Evolutionary conservation across 2,888 invertebrate species (phyloP), one percentile per base, ranked within the genome.

Genomic region (Drosophila demipolita): DNA sequence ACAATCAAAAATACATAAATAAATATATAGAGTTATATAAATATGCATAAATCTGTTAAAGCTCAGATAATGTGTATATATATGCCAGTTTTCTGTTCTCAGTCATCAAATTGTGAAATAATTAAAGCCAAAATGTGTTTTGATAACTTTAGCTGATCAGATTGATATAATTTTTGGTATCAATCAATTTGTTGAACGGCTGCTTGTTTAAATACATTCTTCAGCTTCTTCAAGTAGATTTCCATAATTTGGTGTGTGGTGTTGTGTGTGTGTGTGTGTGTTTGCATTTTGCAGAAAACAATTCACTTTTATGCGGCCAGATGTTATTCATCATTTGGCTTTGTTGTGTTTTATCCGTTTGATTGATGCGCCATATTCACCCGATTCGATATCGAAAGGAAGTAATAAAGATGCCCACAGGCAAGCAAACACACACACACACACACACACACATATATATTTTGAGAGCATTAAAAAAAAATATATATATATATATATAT

Each of bases 311-410:
- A 71, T 83, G 59, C 61, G 57, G 73, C 72, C 84, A 84, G 88
- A 86, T 84, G 84, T 83, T 84, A 84, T 84, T 77, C 78, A 83
- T 86, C 86, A 75, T 82, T 74, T 74, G 83, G 81, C 83, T 86
- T 76, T 85, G 84, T 87, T 85, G 89, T 78, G 83, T 73, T 69
- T 83, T 71, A 83, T 83, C 75, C 73, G 69, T 78, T 75, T 89
- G 85, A 85, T 85, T 85, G 85, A 85, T 85, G 85, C 66, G 81
- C 77, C 73, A 83, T 88, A 88, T 84, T 86, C 88, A 84, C 85
- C 82, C 80, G 83, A 80, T 80, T 85, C 67, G 73, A 82, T 85
- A 84, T 57, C 67, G 73, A 73, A 68, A 87, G 85, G 89, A 85
- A 88, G 84, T 83, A 59, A 73, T 76, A 73, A 85, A 80, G 68